phyloP scores from a whole-genome alignment of 1,140 invertebrate species.

The Drosophila repletoides region DNA sequence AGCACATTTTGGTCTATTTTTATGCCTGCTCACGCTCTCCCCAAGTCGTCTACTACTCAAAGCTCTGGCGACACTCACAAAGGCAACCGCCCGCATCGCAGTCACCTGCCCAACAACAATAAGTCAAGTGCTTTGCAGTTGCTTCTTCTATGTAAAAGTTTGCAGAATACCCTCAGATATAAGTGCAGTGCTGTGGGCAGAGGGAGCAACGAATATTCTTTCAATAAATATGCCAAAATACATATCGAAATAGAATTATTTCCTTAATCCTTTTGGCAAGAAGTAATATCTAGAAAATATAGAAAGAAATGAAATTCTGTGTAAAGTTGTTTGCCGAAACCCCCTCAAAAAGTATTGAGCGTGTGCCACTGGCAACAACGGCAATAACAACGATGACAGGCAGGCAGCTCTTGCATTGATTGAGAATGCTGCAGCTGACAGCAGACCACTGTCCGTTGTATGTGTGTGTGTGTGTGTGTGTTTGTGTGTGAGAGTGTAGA shows the following conservation, averaged over 20 bases:
- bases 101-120: conserved; percentile 8
- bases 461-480: not conserved
- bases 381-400: not conserved
- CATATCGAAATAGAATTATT: no score
- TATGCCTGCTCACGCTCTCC: conserved; percentile 4
- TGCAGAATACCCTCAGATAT: not conserved
- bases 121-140: not conserved
- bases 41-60: no score
- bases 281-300: no score
- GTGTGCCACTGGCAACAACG: not conserved
- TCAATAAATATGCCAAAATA: no score
- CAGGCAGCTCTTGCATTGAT: conserved; percentile 2
- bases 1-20: not conserved
- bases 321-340: no score
- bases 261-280: no score
- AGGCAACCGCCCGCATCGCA: conserved; percentile 7
- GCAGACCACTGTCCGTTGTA: not conserved
- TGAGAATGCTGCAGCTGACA: conserved; percentile 10
- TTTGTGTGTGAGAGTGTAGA: not conserved
- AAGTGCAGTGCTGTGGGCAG: no score
- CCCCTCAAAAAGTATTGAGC: no score
- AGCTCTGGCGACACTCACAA: no score
- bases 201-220: no score
- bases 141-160: not conserved
- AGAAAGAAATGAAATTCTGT: no score